phyloP scores from a whole-genome alignment of 2,113 vertebrate genomes.

The Hystrix brachyura region DNA sequence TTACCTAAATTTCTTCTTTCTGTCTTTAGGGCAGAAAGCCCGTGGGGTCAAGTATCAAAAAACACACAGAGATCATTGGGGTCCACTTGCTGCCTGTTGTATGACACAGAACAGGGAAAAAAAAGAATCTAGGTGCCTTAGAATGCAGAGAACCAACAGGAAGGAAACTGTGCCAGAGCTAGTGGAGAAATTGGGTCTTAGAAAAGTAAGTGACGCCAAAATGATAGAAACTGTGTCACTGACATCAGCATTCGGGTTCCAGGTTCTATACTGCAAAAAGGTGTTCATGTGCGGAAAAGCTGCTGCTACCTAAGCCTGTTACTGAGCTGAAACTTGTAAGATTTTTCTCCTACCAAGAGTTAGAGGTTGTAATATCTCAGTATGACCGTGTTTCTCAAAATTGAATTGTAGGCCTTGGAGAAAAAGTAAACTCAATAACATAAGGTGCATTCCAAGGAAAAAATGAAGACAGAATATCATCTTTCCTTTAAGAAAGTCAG shows the following conservation, averaged over 20 bases:
- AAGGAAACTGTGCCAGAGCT: background rate
- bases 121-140: background rate
- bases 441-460: background rate
- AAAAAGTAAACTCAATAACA: constrained; percentile 37
- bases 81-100: background rate
- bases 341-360: constrained; percentile 27
- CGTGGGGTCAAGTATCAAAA: background rate
- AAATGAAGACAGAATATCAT: constrained; percentile 44
- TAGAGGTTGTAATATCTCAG: constrained; percentile 38
- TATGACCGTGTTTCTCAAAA: constrained; percentile 43
- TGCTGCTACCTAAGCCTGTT: background rate
- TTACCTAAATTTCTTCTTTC: background rate
- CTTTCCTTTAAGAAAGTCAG: constrained; percentile 25
- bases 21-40: background rate
- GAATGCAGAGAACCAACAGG: background rate
- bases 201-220: constrained; percentile 47
- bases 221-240: constrained; percentile 19
- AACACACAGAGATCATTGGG: background rate
- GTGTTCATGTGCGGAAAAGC: background rate
- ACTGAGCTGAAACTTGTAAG: background rate
- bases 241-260: background rate
- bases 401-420: constrained; percentile 33
- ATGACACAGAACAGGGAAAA: background rate
- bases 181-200: background rate
- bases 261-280: constrained; percentile 15